Evolutionary conservation across 92 coral and sea anemone species (phyloP), one percentile per base, ranked within the genome.

Genomic region (Porites rus): DNA sequence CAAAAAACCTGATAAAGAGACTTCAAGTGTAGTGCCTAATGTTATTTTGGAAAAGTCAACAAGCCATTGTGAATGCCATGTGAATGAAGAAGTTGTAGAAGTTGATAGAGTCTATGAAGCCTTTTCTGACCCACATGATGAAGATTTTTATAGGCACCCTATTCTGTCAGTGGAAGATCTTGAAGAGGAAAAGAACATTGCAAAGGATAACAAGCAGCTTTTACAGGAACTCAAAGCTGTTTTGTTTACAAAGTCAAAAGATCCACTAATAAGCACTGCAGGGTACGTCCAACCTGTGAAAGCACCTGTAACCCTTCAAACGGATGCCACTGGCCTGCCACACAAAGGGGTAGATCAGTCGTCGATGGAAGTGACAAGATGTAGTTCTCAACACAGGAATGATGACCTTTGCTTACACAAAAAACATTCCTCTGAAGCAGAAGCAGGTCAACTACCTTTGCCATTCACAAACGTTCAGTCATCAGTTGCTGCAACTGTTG

Each of bases 51-150:
- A 73, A 83, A 54, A 84, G 53, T 75, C 90, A 75, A 22, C 82
- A 19, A 78, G 24, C 60, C 38, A 24, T 25, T 38, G 24, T 21
- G 14, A 56, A 51, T 18, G 50, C 17, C 69, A 87, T 20, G 54
- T 65, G 10, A 68, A 65, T 0, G 59, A 85, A 67, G 83, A 76
- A 25, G 80, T 31, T 18, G n/a, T 43, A 60, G 86, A 81, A 18
- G 90, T 81, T 84, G 97, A 97, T 73, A 92, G 88, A 79, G 90
- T 97, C 10, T 97, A 93, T 83, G 99, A 97, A 76, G 99, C 94
- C 16, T 94, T 89, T 75, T 90, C 96, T 88, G 98, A 97, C 69
- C 75, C 94, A 46, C 77, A 66, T 11, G 89, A 82, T 58, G 94
- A 92, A 16, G 59, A 19, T 53, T 74, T 72, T 6, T 13, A 51